Conservation (phyloP, 2,113 vertebrate genomes). For the Dipodomys spectabilis region DNA sequence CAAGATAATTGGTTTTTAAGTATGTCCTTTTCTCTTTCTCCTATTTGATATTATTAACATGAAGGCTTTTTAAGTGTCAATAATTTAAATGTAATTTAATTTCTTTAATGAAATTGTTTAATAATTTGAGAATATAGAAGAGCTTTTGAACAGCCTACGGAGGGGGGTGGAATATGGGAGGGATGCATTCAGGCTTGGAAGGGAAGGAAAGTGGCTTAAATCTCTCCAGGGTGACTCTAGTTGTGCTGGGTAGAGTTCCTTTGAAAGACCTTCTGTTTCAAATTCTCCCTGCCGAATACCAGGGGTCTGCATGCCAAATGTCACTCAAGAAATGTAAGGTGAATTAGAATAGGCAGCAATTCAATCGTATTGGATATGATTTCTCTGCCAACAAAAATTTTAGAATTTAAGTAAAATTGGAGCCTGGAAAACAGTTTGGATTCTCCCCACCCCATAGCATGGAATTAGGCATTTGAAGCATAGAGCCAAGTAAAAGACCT, state of each 20-base stretch:
- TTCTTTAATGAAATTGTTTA: slow-evolving; percentile 73
- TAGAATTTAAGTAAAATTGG: slow-evolving; percentile 43
- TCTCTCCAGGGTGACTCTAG: slow-evolving; percentile 37
- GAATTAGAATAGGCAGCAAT: neutral
- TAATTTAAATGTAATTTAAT: slow-evolving; percentile 78
- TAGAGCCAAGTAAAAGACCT: neutral
- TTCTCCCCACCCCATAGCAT: neutral
- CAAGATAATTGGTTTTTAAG: slow-evolving; percentile 75
- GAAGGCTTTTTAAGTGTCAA: slow-evolving; percentile 68
- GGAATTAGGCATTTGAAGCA: neutral
- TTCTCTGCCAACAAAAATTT: slow-evolving; percentile 16
- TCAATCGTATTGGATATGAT: neutral
- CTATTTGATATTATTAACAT: slow-evolving; percentile 68
- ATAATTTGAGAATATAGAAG: slow-evolving; percentile 65
- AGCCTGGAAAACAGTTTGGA: slow-evolving; percentile 47
- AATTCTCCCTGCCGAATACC: slow-evolving; percentile 5
- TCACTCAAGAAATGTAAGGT: slow-evolving; percentile 44
- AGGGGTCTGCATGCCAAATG: neutral
- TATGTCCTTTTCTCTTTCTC: slow-evolving; percentile 71
- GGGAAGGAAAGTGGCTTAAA: slow-evolving; percentile 24
- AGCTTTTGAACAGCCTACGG: neutral
- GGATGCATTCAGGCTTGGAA: neutral
- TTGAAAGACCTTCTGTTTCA: slow-evolving; percentile 60
- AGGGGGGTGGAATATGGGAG: neutral
- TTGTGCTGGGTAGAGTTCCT: neutral